phyloP scores from a whole-genome alignment of 2,888 invertebrate genomes.

The Ophonus ardosiacus region DNA sequence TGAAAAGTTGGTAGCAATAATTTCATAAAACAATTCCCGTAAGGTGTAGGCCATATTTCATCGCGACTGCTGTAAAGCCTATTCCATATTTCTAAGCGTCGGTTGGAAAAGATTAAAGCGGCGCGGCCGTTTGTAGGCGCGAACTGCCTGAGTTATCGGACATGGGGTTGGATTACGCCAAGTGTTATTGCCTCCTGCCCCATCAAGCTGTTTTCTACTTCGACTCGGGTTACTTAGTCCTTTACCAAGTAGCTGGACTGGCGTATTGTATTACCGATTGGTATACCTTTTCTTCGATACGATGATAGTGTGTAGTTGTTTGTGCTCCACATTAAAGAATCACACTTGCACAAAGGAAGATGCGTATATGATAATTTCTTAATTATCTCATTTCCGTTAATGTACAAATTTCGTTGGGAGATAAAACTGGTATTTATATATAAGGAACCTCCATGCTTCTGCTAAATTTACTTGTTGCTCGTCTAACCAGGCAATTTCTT shows the following conservation, averaged over 20 bases:
- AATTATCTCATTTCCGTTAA: not conserved
- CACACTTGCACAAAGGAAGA: not conserved
- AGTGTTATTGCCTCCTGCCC: conserved; percentile 7
- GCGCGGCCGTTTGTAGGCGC: conserved; percentile 49
- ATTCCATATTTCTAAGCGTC: conserved; percentile 30
- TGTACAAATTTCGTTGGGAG: not conserved
- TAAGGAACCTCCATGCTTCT: too few species aligned
- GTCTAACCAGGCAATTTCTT: too few species aligned
- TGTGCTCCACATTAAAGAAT: not conserved
- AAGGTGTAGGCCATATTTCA: conserved; percentile 33
- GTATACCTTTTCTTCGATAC: too few species aligned
- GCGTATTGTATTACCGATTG: too few species aligned
- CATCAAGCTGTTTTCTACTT: not conserved
- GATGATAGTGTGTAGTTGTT: not conserved
- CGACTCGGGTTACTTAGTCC: not conserved
- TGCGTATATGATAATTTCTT: not conserved
- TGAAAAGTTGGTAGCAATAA: conserved; percentile 46
- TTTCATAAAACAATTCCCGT: conserved; percentile 43
- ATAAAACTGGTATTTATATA: not conserved
- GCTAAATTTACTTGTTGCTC: too few species aligned
- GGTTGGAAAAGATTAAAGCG: conserved; percentile 37
- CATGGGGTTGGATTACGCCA: conserved; percentile 32
- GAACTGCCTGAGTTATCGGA: conserved; percentile 54
- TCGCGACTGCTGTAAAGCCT: conserved; percentile 18
- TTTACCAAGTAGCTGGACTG: not conserved